Conservation (phyloP, 2,113 vertebrate species). For the Coracopsis vasa region DNA sequence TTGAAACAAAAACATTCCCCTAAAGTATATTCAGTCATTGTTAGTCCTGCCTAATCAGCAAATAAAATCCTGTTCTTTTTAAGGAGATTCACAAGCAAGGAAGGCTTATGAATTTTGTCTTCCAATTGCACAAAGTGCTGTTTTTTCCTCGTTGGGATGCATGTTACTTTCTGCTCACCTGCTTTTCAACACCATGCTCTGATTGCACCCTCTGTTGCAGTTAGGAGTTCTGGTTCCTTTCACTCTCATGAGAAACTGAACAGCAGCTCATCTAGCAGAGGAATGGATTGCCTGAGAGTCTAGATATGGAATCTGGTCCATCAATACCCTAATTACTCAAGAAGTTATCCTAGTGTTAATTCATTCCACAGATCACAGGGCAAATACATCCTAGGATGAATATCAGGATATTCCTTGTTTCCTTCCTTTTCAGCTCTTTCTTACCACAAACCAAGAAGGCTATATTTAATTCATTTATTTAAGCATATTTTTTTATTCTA, state of each 20-base stretch:
- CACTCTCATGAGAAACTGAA: too few relatives aligned
- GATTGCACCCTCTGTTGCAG: too few relatives aligned
- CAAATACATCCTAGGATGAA: neutral
- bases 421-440: neutral
- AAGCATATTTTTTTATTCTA: neutral
- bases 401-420: neutral
- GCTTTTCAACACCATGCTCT: neutral
- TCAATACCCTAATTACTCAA: neutral
- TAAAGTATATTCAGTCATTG: neutral
- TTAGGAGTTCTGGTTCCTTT: neutral
- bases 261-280: neutral
- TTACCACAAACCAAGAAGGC: neutral
- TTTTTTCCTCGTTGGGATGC: neutral
- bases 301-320: neutral
- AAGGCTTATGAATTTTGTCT: neutral
- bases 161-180: neutral
- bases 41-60: neutral
- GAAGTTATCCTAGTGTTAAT: neutral
- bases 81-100: neutral
- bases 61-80: neutral
- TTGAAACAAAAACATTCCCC: neutral
- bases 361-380: neutral
- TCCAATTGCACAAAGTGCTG: neutral
- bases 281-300: rapidly evolving
- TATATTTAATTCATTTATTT: neutral